These are phyloP conservation scores for Drosophila kanapiae DNA, from an alignment of 1,140 invertebrate genomes.

Conservation along the genomic window DNA sequence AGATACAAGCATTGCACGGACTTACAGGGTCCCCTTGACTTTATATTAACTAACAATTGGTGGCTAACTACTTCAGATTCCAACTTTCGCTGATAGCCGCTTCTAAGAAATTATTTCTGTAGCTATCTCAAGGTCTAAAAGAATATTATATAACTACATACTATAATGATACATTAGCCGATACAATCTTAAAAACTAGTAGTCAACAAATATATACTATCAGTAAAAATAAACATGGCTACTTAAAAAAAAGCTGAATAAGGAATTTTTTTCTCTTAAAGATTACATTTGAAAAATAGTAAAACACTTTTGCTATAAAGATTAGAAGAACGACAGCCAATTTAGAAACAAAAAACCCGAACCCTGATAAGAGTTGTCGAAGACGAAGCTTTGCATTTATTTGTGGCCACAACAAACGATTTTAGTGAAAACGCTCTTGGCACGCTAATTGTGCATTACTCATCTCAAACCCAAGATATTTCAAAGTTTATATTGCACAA, in stretches of 20 bases:
- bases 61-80: neutral
- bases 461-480: constrained; percentile 27
- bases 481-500: constrained; percentile 46
- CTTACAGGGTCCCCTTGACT: no score
- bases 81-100: neutral
- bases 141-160: neutral
- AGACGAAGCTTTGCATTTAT: neutral
- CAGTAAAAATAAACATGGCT: neutral
- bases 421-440: constrained; percentile 1
- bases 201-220: neutral
- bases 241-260: neutral
- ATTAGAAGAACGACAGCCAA: neutral
- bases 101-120: neutral
- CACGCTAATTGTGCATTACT: constrained; percentile 25
- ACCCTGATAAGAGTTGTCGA: constrained; percentile 3
- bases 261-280: neutral
- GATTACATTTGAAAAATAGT: neutral
- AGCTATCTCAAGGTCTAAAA: neutral
- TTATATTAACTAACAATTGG: neutral
- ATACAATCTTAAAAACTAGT: neutral
- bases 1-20: neutral
- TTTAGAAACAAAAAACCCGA: neutral
- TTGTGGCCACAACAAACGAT: constrained; percentile 19
- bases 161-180: neutral
- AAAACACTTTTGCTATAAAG: constrained; percentile 2